Conservation (phyloP, 2,888 invertebrate genomes). For the Lissonota sp. region DNA sequence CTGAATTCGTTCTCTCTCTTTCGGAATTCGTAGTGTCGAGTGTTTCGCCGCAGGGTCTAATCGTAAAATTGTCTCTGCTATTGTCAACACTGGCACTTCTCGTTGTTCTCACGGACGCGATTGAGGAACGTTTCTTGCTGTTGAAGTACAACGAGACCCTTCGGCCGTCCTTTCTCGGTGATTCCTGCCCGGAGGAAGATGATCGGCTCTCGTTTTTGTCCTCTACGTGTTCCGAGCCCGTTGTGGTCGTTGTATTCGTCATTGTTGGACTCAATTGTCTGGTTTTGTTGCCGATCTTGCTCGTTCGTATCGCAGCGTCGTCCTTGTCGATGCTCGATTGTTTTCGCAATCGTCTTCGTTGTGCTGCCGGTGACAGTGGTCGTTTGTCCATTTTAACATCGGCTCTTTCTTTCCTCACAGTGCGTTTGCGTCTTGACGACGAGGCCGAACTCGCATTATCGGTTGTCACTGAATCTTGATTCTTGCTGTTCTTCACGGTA, state of each 20-base stretch:
- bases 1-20: conserved; percentile 88
- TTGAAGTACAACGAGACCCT: conserved; percentile 77
- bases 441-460: conserved; percentile 51
- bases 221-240: conserved; percentile 68
- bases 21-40: conserved; percentile 84
- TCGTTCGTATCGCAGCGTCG: conserved; percentile 68
- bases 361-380: conserved; percentile 65
- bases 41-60: conserved; percentile 65
- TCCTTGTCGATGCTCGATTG: conserved; percentile 68
- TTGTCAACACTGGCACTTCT: conserved; percentile 76
- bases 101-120: conserved; percentile 74
- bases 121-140: conserved; percentile 76
- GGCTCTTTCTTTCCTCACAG: conserved; percentile 60
- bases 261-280: conserved; percentile 58
- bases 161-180: conserved; percentile 79
- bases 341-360: conserved; percentile 73
- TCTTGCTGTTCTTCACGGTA: conserved; percentile 33
- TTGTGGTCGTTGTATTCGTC: conserved; percentile 61
- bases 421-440: conserved; percentile 51
- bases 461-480: conserved; percentile 53
- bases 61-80: conserved; percentile 58
- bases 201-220: conserved; percentile 81
- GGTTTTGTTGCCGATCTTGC: conserved; percentile 46
- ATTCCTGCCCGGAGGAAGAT: conserved; percentile 83
- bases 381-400: conserved; percentile 53